These are phyloP conservation scores for Diabrotica undecimpunctata DNA, from an alignment of 1,140 invertebrate genomes.

Conservation along the genomic window DNA sequence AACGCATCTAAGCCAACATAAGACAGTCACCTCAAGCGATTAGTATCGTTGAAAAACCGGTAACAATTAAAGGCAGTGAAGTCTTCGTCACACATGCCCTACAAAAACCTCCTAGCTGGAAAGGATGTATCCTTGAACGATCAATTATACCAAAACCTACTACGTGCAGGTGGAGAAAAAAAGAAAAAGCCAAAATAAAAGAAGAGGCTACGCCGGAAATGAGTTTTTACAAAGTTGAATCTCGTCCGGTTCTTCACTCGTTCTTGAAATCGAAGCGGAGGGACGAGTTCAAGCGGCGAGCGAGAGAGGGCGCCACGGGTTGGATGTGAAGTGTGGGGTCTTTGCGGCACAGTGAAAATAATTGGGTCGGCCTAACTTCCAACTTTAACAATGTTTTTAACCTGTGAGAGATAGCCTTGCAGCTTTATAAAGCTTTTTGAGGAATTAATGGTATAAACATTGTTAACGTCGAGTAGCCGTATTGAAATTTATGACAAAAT, in stretches of 20 bases:
- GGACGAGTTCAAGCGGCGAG: not conserved
- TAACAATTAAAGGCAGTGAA: not conserved
- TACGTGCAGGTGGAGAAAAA: slow-evolving; percentile 16
- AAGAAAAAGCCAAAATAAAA: not conserved
- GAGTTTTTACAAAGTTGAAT: slow-evolving; percentile 28
- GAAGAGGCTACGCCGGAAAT: slow-evolving; percentile 24
- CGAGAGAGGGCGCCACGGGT: no score
- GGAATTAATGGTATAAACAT: no score
- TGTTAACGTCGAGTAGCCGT: no score
- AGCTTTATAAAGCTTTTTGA: no score
- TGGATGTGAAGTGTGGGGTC: no score
- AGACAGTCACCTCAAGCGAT: no score
- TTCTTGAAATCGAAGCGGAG: slow-evolving; percentile 1
- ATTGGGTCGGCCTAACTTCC: no score
- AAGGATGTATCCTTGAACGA: slow-evolving; percentile 13
- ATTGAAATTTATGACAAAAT: no score
- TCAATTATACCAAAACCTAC: slow-evolving; percentile 15
- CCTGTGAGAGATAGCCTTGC: no score
- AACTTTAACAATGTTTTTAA: no score
- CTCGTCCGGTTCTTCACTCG: slow-evolving; percentile 20
- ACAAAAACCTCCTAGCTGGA: not conserved
- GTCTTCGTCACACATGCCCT: not conserved
- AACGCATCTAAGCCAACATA: no score
- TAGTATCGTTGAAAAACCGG: not conserved
- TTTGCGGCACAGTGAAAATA: no score